Base-by-base conservation (phyloP, 1,140 invertebrate genomes). In the Zaprionus davidi region DNA sequence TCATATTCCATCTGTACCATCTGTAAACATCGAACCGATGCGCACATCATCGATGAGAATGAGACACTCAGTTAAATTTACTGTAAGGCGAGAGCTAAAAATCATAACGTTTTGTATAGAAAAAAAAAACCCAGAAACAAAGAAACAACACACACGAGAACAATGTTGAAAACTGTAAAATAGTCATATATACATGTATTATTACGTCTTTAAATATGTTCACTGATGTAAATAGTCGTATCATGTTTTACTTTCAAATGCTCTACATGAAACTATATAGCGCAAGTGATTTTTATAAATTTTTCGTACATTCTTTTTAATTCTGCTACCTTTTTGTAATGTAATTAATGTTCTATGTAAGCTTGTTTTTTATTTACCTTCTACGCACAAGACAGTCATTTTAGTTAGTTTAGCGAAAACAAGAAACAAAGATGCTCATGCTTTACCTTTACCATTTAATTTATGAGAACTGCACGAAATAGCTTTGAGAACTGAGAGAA, bases 331-430 rank as follows among this genome's bases (percentile, higher is more conserved):
- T 64, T 64, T 44, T 67, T 24, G 17, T 13, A 62, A 71, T 70
- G 49, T 71, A 79, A 73, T 65, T 73, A 73, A 59, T 73, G 55
- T 69, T 78, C 41, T 55, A 28, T 73, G 36, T 63, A 58, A 56
- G 71, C 41, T 46, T 72, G 56, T 24, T 60, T 56, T 56, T 36
- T 36, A 46, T 46, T 44, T 83, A 83, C 75, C 63, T 78, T 83
- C 36, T 79, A 88, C 84, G 84, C 84, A 87, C 84, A 90, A 88
- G 84, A 87, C 74, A 87, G 84, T 87, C 84, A 87, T 81, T 84
- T 76, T 76, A 76, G 68, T 76, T 88, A 87, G 71, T 76, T 81
- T 84, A 87, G 74, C 70, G 51, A 82, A 34, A 79, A 69, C 51
- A 46, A 65, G 58, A 69, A 78, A 81, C 71, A 87, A 87, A 87